These are phyloP conservation scores for Aleiodes sp. DNA, from an alignment of 1,140 invertebrate genomes.

Conservation along the genomic window DNA sequence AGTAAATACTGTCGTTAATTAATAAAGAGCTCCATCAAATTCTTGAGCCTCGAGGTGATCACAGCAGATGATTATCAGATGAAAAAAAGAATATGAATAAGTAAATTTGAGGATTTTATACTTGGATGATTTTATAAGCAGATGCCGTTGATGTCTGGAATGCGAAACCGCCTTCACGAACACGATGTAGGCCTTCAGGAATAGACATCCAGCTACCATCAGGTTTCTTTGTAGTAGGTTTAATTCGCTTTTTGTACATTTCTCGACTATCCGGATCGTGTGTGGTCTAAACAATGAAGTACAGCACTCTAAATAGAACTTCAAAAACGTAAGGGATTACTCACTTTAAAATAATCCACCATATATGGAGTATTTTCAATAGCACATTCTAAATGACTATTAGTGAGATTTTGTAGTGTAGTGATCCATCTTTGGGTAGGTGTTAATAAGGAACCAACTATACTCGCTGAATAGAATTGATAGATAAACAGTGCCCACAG, in stretches of 20 bases:
- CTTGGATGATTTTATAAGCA: constrained; percentile 68
- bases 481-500: constrained; percentile 72
- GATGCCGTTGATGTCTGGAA: constrained; percentile 70
- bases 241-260: constrained; percentile 51
- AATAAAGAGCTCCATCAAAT: no score
- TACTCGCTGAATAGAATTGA: constrained; percentile 79
- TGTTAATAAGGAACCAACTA: constrained; percentile 76
- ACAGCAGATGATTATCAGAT: no score
- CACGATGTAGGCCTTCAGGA: constrained; percentile 55
- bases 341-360: constrained; percentile 67
- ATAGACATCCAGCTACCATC: constrained; percentile 40
- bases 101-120: no score
- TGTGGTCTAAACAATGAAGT: not conserved
- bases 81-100: no score
- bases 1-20: no score
- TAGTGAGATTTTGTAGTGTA: constrained; percentile 69
- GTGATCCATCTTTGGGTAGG: constrained; percentile 72
- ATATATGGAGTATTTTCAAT: constrained; percentile 73
- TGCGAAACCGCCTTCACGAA: constrained; percentile 65
- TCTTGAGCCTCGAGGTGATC: no score
- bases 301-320: not conserved
- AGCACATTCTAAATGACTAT: constrained; percentile 71
- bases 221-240: constrained; percentile 21
- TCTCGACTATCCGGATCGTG: not conserved
- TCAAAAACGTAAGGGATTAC: not conserved